A percentile compares a stretch with the other conserved stretches of the same genome.
phyloP scores from a whole-genome alignment of 2,888 invertebrate genomes.

The Rhorus exstirpatorius region DNA sequence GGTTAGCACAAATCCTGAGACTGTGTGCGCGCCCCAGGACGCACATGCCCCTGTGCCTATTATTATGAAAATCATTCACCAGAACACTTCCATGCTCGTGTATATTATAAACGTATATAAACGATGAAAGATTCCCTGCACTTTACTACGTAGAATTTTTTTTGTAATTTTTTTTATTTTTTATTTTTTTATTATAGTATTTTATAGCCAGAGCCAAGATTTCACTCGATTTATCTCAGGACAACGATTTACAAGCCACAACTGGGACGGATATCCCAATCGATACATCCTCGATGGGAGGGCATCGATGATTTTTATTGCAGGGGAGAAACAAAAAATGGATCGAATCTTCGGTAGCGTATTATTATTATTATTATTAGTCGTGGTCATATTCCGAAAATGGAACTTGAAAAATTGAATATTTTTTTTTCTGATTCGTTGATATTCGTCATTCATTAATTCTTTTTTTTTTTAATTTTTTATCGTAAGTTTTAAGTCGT shows the following conservation, averaged over 20 bases:
- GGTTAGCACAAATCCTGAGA: no score
- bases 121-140: conserved; percentile 39
- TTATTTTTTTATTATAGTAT: conserved; percentile 19
- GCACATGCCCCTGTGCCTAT: conserved; percentile 53
- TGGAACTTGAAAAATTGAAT: no score
- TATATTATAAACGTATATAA: conserved; percentile 8
- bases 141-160: conserved; percentile 3
- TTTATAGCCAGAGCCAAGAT: conserved; percentile 21
- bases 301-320: not conserved
- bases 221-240: conserved; percentile 60
- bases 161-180: conserved; percentile 9
- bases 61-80: conserved; percentile 71
- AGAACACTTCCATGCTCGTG: conserved; percentile 68
- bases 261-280: conserved; percentile 58
- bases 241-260: conserved; percentile 17
- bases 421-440: no score
- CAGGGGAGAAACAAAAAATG: no score
- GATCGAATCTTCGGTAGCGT: not conserved
- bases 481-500: no score
- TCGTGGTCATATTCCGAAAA: no score
- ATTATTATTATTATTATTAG: not conserved
- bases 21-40: conserved; percentile 59
- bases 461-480: no score
- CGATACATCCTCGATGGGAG: conserved; percentile 33
- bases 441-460: no score